Evolutionary conservation across 2,888 invertebrate species (phyloP), one percentile per base, ranked within the genome.

Genomic region (Cheilosia impressa): DNA sequence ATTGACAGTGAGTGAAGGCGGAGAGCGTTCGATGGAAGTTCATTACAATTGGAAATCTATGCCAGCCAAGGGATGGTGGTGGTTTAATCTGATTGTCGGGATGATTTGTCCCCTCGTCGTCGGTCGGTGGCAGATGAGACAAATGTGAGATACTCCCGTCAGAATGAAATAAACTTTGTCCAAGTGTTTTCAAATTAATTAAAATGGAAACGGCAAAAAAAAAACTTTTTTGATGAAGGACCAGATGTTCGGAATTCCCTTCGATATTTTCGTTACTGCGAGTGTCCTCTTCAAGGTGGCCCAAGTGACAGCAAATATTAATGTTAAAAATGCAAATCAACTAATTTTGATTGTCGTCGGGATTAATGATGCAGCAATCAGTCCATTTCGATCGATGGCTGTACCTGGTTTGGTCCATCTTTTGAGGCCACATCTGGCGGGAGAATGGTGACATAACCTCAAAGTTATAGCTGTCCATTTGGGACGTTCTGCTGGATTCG

Each of bases 81-180:
- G 52, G 58, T 69, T 77, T 82, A 78, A 87, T 87, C 82, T 78
- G 87, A 87, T 87, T 87, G 73, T 81, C 81, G 77, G 76, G 57
- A 81, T 85, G 85, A 81, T 85, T 85, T 85, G 71, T 85, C 72
- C 19, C 10, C 55, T 65, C 19, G 31, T 9, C 31, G 31, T 43
- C 38, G 10, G 31, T 43, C 38, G 10, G 15, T 43, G 15, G 53
- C 22, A 60, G 63, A 57, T 50, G 38, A 38, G 38, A 38, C 4
- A 15, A 19, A 50, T 52, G 60, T 24, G 38, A 53, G 41, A 63
- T 60, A 68, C 66, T 68, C 43, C 5, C 15, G 62, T 81, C 72
- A 68, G 71, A 85, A 81, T 81, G 66, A 85, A 85, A 72, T 69
- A 81, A 76, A 68, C 68, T 77, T 85, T 81, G 76, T 57, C 45